Evolutionary conservation across 2,888 invertebrate species (phyloP).

Genomic region (Aricia artaxerxes): DNA sequence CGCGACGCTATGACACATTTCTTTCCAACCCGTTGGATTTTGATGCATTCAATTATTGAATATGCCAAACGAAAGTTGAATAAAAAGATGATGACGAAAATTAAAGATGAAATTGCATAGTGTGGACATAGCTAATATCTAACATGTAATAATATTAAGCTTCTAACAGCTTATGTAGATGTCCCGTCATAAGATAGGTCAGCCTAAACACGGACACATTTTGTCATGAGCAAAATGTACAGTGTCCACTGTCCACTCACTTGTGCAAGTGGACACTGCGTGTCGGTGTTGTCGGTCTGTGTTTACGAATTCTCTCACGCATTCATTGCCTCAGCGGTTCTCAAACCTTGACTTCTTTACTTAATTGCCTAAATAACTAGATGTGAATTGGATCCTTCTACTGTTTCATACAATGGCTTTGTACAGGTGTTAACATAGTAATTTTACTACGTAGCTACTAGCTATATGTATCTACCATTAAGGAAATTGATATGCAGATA

Average conservation of each 20-base stretch:
- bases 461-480: background rate
- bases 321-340: conserved; percentile 51
- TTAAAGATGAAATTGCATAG: too few relatives aligned
- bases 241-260: background rate
- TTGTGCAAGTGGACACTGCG: background rate
- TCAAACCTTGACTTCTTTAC: conserved; percentile 61
- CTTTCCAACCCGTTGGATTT: too few relatives aligned
- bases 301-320: conserved; percentile 60
- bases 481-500: background rate
- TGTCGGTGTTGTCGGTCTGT: conserved; percentile 37
- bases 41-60: too few relatives aligned
- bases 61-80: too few relatives aligned
- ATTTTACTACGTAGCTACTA: background rate
- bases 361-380: conserved; percentile 49
- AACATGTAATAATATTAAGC: too few relatives aligned
- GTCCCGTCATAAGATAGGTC: background rate
- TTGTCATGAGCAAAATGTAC: background rate
- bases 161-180: background rate
- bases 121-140: too few relatives aligned
- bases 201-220: too few relatives aligned
- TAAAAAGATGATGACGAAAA: too few relatives aligned
- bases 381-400: conserved; percentile 32
- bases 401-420: conserved; percentile 36
- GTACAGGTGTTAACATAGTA: conserved; percentile 1
- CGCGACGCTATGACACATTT: too few relatives aligned